Evolutionary conservation across 1,140 invertebrate genomes (phyloP).

Genomic region (Rhynchophorus ferrugineus): DNA sequence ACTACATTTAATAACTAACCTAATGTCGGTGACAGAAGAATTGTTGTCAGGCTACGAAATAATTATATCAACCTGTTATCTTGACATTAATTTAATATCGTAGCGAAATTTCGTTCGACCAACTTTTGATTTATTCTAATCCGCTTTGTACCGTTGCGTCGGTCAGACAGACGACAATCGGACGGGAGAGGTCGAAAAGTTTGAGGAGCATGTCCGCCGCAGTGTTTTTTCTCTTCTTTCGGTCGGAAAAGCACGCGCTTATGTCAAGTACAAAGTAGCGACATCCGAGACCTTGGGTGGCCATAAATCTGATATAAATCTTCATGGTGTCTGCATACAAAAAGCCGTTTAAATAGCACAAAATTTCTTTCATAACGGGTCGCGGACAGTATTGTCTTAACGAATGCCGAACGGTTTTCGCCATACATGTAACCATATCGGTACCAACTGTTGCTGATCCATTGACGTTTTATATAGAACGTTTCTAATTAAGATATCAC

Average conservation of each 20-base stretch:
- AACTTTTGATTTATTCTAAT: background rate
- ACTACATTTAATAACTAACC: too few species aligned
- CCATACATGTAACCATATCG: background rate
- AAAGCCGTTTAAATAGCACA: conserved; percentile 18
- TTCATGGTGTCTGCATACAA: conserved; percentile 23
- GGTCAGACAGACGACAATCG: too few species aligned
- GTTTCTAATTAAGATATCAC: too few species aligned
- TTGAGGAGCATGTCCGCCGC: background rate
- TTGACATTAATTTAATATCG: too few species aligned
- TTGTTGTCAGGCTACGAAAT: too few species aligned
- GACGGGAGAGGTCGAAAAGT: background rate
- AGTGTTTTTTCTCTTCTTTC: background rate
- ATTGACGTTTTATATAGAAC: too few species aligned
- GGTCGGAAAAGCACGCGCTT: conserved; percentile 14
- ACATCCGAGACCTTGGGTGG: conserved; percentile 21
- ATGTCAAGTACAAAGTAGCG: conserved; percentile 10
- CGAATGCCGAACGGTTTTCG: background rate
- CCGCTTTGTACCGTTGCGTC: background rate
- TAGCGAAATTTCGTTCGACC: background rate
- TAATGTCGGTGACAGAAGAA: too few species aligned
- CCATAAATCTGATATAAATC: conserved; percentile 23
- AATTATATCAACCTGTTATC: too few species aligned
- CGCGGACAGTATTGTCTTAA: background rate
- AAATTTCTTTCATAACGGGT: conserved; percentile 20
- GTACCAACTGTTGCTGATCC: background rate